Evolutionary conservation across 2,888 invertebrate genomes (phyloP), one percentile per base, ranked within the genome.

Genomic region (Orthosia incerta): DNA sequence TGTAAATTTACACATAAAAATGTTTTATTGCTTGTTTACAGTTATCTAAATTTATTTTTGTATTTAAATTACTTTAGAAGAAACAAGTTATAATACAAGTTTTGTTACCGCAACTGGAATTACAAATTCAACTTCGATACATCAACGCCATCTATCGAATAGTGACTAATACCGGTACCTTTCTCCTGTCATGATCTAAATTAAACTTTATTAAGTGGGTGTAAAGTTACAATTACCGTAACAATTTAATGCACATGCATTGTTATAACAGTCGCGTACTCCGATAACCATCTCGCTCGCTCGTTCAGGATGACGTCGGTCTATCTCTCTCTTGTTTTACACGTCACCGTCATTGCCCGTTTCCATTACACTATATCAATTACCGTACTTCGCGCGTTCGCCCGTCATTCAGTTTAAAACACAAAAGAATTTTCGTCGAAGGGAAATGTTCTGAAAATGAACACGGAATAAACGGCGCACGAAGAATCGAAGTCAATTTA

Each of bases 291-390:
- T 95, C 93, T 93, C 95, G 86, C 90, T 94, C 91, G 86, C 88
- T 83, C 94, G 76, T 90, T 88, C 88, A 83, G 87, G 87, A 89
- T 90, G 91, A 89, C 86, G 83, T 88, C 87, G 87, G 89, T 90
- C 92, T 90, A 88, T 94, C 95, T 92, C 94, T 85, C 89, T 94
- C 94, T 90, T 91, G 92, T 93, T 93, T 93, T 92, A 93, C 92
- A 93, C 94, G 94, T 94, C 95, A 93, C 91, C 92, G 91, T 91
- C 93, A 94, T 93, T 95, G 93, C 94, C 92, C 90, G 95, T 95
- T 95, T 96, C 95, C 95, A 96, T 95, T 95, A 94, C 94, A 95
- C 94, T 94, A 93, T 94, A 95, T 95, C 95, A 95, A 95, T 94
- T 94, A 94, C 93, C 86, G 91, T 88, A 89, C 77, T 77, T 76